Evolutionary conservation across 2,797 vertebrate genomes (phyloP).

Genomic region (Chrysocyon brachyurus): DNA sequence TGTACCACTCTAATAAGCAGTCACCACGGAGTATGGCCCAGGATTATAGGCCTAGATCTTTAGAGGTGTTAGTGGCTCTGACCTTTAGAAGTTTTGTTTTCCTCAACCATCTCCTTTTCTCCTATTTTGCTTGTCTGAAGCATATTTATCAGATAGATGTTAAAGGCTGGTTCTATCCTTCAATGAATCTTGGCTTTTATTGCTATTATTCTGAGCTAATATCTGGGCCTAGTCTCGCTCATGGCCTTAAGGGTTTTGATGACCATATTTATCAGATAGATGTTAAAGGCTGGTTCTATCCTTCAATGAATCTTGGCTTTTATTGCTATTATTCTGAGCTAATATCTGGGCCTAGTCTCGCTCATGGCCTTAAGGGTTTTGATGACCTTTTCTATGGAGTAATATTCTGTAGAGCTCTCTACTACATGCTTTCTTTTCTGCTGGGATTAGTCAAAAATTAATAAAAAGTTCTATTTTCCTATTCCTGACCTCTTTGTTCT

Average conservation of each 20-base stretch:
- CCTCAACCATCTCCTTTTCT: not conserved
- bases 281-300: not conserved
- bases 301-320: not conserved
- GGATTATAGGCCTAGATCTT: not conserved
- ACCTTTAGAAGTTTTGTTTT: not conserved
- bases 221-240: not conserved
- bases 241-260: not conserved
- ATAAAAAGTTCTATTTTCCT: not conserved
- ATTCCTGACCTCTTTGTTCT: conserved; percentile 16
- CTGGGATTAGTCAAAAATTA: conserved; percentile 9
- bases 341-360: not conserved
- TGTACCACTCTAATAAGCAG: not conserved
- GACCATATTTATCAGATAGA: not conserved
- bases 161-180: not conserved
- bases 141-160: not conserved
- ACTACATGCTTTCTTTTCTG: not conserved
- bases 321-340: not conserved
- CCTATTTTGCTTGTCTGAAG: not conserved
- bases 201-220: not conserved
- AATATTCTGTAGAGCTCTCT: not conserved
- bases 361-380: not conserved
- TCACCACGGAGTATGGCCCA: not conserved
- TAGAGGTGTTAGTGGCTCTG: not conserved
- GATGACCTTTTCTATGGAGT: not conserved
- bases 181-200: not conserved